Evolutionary conservation across 1,140 invertebrate genomes (phyloP).

Genomic region (Metopolophium dirhodum): DNA sequence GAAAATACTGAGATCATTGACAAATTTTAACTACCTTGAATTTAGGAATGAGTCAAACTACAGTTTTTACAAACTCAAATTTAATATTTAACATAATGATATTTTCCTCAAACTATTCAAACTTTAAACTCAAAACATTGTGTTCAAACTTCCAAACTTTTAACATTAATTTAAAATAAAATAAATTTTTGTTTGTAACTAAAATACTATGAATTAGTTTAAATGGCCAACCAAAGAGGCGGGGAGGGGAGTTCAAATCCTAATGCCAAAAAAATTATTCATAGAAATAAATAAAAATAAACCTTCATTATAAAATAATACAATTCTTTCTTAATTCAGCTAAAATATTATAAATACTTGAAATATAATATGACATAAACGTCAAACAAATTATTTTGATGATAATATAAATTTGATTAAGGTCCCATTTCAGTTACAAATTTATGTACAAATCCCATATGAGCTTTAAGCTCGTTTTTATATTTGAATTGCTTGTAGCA

Average conservation of each 20-base stretch:
- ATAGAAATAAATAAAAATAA: not conserved
- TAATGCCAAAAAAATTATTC: not conserved
- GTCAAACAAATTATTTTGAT: not conserved
- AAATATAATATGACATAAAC: not conserved
- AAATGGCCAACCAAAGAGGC: not conserved
- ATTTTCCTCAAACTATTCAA: not conserved
- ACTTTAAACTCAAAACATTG: too few species aligned
- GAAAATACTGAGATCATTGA: not conserved
- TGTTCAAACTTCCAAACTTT: not conserved
- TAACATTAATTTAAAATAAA: too few species aligned
- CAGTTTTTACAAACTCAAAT: too few species aligned
- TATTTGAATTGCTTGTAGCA: slow-evolving; percentile 59
- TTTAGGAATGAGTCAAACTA: too few species aligned
- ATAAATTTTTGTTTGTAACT: not conserved
- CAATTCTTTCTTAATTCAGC: not conserved
- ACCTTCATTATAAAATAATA: not conserved
- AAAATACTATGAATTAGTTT: not conserved
- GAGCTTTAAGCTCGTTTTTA: slow-evolving; percentile 58
- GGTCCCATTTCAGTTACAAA: slow-evolving; percentile 35
- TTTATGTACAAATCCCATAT: slow-evolving; percentile 56
- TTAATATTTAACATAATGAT: too few species aligned
- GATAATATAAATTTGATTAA: not conserved
- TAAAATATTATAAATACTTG: not conserved
- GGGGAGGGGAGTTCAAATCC: too few species aligned
- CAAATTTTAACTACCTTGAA: too few species aligned